These are phyloP conservation scores for Drosophila athabasca DNA, from an alignment of 1,140 invertebrate species.

Conservation along the genomic window DNA sequence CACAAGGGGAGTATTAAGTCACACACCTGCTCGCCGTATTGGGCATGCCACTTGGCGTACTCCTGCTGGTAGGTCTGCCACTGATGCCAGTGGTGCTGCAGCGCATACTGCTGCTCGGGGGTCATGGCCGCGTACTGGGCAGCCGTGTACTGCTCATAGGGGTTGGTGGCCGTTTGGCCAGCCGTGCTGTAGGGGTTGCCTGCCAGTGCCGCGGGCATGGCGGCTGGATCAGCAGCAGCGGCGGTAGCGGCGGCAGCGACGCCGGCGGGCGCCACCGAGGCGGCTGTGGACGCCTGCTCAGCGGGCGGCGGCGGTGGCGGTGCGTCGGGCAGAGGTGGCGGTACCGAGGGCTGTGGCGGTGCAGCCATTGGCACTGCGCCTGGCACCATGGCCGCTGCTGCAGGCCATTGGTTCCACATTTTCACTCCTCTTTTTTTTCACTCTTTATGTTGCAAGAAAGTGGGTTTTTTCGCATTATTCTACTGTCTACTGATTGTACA, in stretches of 20 bases:
- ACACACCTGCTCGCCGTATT: conserved; percentile 90
- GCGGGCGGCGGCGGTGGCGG: conserved; percentile 64
- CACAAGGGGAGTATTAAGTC: background rate
- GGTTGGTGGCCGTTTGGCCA: conserved; percentile 43
- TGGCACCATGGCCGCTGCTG: conserved; percentile 25
- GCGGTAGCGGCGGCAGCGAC: background rate
- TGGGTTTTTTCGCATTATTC: no score
- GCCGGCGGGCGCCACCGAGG: background rate
- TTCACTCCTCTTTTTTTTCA: background rate
- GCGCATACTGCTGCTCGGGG: conserved; percentile 73
- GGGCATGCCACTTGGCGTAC: conserved; percentile 92
- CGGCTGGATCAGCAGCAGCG: background rate
- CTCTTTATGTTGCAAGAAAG: no score
- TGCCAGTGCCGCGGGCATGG: background rate
- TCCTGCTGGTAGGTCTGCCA: conserved; percentile 94
- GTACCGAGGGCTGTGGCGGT: conserved; percentile 60
- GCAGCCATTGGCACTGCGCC: conserved; percentile 34
- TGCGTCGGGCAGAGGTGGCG: conserved; percentile 68
- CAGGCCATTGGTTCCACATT: conserved; percentile 76
- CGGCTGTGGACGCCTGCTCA: conserved; percentile 19
- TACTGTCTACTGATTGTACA: background rate
- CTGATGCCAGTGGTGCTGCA: conserved; percentile 92
- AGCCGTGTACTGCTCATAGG: conserved; percentile 86
- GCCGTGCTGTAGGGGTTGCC: conserved; percentile 51
- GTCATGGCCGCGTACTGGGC: conserved; percentile 88